phyloP scores from a whole-genome alignment of 2,888 invertebrate species.

The Aspidiotus destructor region DNA sequence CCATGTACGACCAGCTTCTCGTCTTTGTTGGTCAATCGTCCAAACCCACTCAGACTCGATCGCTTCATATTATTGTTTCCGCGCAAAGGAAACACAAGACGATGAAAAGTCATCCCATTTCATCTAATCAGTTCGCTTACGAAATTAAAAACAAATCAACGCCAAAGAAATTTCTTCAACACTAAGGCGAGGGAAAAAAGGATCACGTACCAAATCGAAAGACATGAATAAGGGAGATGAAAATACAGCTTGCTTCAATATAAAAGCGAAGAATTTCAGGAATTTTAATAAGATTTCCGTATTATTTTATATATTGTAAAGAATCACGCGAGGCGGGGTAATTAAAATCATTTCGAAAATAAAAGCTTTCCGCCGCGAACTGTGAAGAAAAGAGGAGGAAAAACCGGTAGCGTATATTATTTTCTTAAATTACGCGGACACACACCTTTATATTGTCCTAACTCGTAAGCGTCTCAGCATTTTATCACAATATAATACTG shows the following conservation, averaged over 20 bases:
- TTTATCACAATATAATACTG: background rate
- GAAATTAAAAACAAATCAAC: too few relatives aligned
- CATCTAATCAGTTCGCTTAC: too few relatives aligned
- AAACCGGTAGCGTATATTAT: conserved; percentile 29
- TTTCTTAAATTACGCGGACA: conserved; percentile 8
- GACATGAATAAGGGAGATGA: background rate
- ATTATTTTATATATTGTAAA: background rate
- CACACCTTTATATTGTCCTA: conserved; percentile 19
- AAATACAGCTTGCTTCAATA: background rate
- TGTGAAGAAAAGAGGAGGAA: background rate
- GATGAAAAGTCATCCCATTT: too few relatives aligned
- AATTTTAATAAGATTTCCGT: conserved; percentile 3
- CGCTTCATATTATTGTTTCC: too few relatives aligned
- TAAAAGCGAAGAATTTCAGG: background rate
- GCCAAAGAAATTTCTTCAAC: too few relatives aligned
- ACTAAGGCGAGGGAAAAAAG: background rate
- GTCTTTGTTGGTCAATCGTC: too few relatives aligned
- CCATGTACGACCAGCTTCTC: too few relatives aligned
- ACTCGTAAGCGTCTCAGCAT: conserved; percentile 9
- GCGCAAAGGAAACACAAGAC: too few relatives aligned
- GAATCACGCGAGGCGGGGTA: background rate
- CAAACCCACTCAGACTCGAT: too few relatives aligned
- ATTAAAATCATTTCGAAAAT: background rate
- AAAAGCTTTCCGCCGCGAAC: background rate
- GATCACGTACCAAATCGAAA: background rate